Evolutionary conservation across 2,797 vertebrate genomes (phyloP).

Genomic region (Linurgus olivaceus): DNA sequence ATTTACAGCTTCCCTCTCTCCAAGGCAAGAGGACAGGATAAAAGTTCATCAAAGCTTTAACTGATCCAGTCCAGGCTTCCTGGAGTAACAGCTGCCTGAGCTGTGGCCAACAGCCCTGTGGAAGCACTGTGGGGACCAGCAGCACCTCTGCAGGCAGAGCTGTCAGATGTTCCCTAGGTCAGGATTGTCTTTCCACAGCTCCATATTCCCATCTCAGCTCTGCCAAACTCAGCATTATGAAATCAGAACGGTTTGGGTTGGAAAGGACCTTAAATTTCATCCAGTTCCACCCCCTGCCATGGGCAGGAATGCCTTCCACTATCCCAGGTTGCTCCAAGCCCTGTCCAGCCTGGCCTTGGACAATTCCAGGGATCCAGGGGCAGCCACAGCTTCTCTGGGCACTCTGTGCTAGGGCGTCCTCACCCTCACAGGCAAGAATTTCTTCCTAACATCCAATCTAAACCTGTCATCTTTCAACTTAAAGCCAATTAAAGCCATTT

Average conservation of each 20-base stretch:
- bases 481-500: not conserved
- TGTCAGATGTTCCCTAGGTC: not conserved
- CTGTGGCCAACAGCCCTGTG: not conserved
- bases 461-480: not conserved
- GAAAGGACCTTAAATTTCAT: not conserved
- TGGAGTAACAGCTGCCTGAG: not conserved
- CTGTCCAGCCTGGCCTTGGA: accelerated
- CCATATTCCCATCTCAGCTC: not conserved
- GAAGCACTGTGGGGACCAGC: not conserved
- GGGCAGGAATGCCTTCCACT: not conserved
- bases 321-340: accelerated
- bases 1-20: not conserved
- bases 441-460: too few species aligned
- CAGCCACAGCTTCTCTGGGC: not conserved
- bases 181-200: not conserved
- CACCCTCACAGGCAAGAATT: accelerated
- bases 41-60: not conserved
- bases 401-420: accelerated
- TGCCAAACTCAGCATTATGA: not conserved
- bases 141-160: not conserved
- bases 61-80: accelerated
- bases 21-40: not conserved
- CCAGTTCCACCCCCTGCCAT: accelerated
- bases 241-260: not conserved
- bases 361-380: not conserved